Percentiles rank a stretch among this genome's conserved stretches.
Conservation (phyloP, 2,888 invertebrate genomes). For the Microplitis deprimator region DNA sequence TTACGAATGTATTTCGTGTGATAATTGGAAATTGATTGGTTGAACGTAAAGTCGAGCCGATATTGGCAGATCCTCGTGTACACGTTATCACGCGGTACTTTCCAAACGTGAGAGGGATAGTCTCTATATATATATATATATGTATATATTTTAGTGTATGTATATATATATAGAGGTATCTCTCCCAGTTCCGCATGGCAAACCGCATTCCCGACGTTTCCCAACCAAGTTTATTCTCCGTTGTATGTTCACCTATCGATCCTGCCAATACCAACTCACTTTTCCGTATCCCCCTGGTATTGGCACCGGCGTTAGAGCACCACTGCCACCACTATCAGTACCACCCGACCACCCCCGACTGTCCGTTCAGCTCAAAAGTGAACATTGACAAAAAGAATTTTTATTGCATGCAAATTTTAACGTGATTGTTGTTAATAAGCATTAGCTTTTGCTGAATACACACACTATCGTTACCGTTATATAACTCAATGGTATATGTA, state of each 20-base stretch:
- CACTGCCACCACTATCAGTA: conserved; percentile 24
- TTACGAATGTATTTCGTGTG: conserved; percentile 44
- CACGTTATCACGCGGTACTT: conserved; percentile 43
- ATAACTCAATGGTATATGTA: background rate
- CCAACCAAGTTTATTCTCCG: conserved; percentile 49
- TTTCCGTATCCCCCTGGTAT: conserved; percentile 1
- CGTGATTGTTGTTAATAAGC: conserved; percentile 11
- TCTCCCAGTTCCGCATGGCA: conserved; percentile 49
- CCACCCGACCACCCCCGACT: conserved; percentile 49
- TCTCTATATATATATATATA: conserved; percentile 29
- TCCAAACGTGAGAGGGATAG: conserved; percentile 22
- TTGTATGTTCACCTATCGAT: conserved; percentile 63
- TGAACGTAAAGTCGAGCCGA: conserved; percentile 43
- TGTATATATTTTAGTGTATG: conserved; percentile 35
- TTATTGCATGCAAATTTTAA: conserved; percentile 17
- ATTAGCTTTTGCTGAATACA: conserved; percentile 1
- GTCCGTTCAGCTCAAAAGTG: background rate
- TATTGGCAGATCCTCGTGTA: conserved; percentile 43
- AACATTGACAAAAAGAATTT: conserved; percentile 16
- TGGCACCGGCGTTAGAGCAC: background rate
- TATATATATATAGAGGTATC: conserved; percentile 42
- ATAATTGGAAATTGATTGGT: conserved; percentile 47
- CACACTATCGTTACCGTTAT: background rate
- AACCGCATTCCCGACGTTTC: conserved; percentile 54
- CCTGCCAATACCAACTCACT: conserved; percentile 50